phyloP scores from a whole-genome alignment of 1,140 invertebrate species.

The Drosophila melanica region DNA sequence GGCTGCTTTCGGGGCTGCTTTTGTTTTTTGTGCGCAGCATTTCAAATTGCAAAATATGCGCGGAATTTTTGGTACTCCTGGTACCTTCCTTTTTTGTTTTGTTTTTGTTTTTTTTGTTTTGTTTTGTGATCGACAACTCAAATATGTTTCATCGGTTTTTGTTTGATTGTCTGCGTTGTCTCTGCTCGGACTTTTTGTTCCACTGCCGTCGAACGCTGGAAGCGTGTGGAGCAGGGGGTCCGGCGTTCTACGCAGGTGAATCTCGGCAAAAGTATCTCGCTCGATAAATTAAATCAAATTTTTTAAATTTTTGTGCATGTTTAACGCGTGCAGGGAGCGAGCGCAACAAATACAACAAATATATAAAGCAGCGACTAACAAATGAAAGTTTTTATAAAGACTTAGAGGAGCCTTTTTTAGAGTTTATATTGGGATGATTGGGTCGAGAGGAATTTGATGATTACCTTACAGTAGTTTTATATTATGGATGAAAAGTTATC shows the following conservation, averaged over 20 bases:
- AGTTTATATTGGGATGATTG: too few species aligned
- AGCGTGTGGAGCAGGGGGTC: slow-evolving; percentile 22
- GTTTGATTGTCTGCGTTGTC: slow-evolving; percentile 31
- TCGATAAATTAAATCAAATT: slow-evolving; percentile 78
- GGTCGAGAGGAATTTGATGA: too few species aligned
- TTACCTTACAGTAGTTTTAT: too few species aligned
- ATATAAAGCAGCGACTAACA: background rate
- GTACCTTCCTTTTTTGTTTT: too few species aligned
- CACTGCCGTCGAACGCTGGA: slow-evolving; percentile 57
- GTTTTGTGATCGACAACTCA: slow-evolving; percentile 38
- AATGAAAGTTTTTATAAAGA: too few species aligned
- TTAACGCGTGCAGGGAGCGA: slow-evolving; percentile 65
- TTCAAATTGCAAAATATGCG: slow-evolving; percentile 74
- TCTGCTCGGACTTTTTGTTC: slow-evolving; percentile 27
- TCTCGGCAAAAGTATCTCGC: slow-evolving; percentile 46
- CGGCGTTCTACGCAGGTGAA: slow-evolving; percentile 33
- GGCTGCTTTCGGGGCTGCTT: slow-evolving; percentile 4
- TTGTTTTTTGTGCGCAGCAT: slow-evolving; percentile 14
- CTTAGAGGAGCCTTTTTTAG: too few species aligned
- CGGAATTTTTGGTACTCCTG: slow-evolving; percentile 70
- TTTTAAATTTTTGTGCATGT: slow-evolving; percentile 65
- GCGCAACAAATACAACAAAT: slow-evolving; percentile 18
- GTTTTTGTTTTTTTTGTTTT: too few species aligned
- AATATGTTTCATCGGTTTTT: slow-evolving; percentile 59
- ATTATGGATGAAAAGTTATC: too few species aligned